Percentiles rank a stretch among this genome's conserved stretches.
Conservation (phyloP, 2,113 vertebrate species). For the Circaetus cinerascens region DNA sequence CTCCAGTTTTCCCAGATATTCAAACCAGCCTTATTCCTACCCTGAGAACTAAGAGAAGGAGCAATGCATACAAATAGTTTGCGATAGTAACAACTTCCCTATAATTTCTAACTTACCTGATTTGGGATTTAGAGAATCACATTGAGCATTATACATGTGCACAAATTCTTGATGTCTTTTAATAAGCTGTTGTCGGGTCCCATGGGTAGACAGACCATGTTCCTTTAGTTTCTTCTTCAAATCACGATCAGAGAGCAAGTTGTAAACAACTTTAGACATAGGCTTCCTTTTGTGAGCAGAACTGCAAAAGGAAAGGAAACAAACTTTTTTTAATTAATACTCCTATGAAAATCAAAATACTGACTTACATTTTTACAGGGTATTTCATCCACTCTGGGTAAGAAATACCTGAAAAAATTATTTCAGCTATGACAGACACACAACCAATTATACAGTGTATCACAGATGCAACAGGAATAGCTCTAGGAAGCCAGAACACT, state of each 20-base stretch:
- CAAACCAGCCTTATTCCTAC: not conserved
- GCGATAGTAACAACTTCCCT: not conserved
- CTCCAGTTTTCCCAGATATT: not conserved
- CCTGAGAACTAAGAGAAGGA: not conserved
- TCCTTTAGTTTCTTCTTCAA: conserved; percentile 86
- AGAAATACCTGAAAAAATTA: not conserved
- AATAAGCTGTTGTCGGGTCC: conserved; percentile 84
- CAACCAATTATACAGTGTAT: too few species aligned
- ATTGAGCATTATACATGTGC: conserved; percentile 89
- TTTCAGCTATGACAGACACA: not conserved
- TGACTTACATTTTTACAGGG: not conserved
- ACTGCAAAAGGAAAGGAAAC: conserved; percentile 50
- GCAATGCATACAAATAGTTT: not conserved
- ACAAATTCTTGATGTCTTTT: conserved; percentile 88
- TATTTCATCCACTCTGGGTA: not conserved
- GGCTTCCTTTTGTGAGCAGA: conserved; percentile 76
- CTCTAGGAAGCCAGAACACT: not conserved
- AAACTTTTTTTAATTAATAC: not conserved
- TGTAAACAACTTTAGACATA: conserved; percentile 89
- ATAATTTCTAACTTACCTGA: conserved; percentile 72
- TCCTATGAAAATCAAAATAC: not conserved
- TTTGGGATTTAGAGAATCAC: conserved; percentile 88
- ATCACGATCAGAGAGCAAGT: conserved; percentile 85
- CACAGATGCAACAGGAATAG: not conserved
- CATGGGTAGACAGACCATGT: conserved; percentile 79